A percentile compares a stretch with the other conserved stretches of the same genome.
Conservation (phyloP, 2,113 vertebrate genomes). For the Laticauda laticaudata region DNA sequence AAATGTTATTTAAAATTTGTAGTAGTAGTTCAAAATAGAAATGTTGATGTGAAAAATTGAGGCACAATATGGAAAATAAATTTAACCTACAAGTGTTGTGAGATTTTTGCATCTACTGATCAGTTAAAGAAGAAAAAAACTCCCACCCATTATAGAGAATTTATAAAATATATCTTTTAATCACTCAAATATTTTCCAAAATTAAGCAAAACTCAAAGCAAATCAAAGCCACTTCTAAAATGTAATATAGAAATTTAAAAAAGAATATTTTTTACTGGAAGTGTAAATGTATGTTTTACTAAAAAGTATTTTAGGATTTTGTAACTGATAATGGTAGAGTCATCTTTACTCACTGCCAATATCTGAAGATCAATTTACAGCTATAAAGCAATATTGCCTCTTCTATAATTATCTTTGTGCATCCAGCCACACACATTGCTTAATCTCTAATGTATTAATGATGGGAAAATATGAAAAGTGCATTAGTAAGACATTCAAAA, state of each 20-base stretch:
- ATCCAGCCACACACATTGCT: not conserved
- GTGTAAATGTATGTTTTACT: not conserved
- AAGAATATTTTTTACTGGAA: not conserved
- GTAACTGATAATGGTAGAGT: slow-evolving; percentile 11
- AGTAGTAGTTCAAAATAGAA: slow-evolving; percentile 3
- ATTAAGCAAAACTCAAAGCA: not conserved
- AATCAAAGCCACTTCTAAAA: not conserved
- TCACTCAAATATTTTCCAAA: slow-evolving; percentile 25
- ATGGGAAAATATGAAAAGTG: not conserved
- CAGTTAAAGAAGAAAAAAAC: slow-evolving; percentile 20
- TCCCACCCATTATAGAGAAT: slow-evolving; percentile 14
- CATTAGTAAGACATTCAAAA: slow-evolving; percentile 1
- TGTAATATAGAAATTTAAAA: slow-evolving; percentile 32
- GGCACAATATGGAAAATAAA: slow-evolving; percentile 37
- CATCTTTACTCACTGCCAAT: not conserved
- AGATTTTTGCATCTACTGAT: not conserved
- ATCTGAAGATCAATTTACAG: not conserved
- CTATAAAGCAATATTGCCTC: not conserved
- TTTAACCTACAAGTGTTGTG: slow-evolving; percentile 20
- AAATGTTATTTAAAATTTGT: not conserved
- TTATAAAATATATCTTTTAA: slow-evolving; percentile 20
- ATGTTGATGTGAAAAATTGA: slow-evolving; percentile 6
- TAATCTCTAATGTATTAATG: not conserved
- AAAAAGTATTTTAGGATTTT: slow-evolving; percentile 22
- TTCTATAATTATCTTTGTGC: not conserved